phyloP scores from a whole-genome alignment of 2,888 invertebrate genomes.

The Scaptomyza flava region DNA sequence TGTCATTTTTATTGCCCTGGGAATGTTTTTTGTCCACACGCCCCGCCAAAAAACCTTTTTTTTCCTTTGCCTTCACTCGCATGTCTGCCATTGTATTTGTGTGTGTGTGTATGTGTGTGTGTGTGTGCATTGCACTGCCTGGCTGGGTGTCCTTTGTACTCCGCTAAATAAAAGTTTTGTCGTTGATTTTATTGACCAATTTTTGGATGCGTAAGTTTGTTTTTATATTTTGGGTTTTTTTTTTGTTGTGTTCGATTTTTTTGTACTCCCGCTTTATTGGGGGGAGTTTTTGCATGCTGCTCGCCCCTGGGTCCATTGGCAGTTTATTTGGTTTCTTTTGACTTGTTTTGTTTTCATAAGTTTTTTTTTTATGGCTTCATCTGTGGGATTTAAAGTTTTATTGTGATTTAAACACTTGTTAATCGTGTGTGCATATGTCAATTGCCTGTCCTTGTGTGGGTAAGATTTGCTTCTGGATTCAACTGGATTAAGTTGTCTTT shows the following conservation, averaged over 20 bases:
- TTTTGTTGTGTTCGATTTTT: conserved; percentile 11
- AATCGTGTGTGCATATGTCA: conserved; percentile 79
- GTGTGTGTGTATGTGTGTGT: conserved; percentile 22
- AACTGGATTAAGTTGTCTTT: conserved; percentile 63
- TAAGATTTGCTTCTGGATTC: conserved; percentile 13
- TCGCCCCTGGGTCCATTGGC: conserved; percentile 33
- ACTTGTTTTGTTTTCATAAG: conserved; percentile 65
- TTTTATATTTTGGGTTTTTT: conserved; percentile 29
- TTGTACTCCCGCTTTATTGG: conserved; percentile 34
- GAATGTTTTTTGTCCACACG: conserved; percentile 79
- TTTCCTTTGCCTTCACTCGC: conserved; percentile 29
- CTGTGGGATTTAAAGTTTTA: conserved; percentile 79
- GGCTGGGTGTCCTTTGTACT: conserved; percentile 75
- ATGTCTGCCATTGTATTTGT: conserved; percentile 22
- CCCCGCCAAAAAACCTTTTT: conserved; percentile 54
- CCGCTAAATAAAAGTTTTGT: conserved; percentile 72
- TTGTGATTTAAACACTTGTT: conserved; percentile 81
- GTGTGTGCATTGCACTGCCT: conserved; percentile 20
- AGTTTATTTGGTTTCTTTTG: conserved; percentile 62
- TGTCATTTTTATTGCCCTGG: conserved; percentile 81
- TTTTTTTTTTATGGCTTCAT: conserved; percentile 75
- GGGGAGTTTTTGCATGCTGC: conserved; percentile 67
- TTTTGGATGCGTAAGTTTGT: conserved; percentile 78
- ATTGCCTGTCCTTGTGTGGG: conserved; percentile 49
- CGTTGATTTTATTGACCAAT: conserved; percentile 80